Conservation (phyloP, 2,113 vertebrate genomes). For the Oophaga pumilio region DNA sequence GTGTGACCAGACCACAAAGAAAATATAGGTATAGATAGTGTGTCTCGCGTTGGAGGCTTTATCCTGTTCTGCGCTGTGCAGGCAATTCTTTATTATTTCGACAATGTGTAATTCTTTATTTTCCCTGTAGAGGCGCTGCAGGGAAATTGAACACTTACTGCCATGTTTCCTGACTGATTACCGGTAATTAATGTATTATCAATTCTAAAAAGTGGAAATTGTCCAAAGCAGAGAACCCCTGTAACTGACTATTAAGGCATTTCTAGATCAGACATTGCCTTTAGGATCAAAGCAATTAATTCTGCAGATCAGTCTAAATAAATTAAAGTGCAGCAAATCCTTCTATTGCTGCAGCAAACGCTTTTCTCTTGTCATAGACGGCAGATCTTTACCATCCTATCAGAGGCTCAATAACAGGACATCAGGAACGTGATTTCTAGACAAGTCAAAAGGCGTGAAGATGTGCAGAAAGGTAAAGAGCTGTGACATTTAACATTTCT, state of each 20-base stretch:
- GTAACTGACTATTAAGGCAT: too few relatives aligned
- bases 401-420: not conserved
- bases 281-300: not conserved
- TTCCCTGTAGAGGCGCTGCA: not conserved
- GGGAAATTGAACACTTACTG: not conserved
- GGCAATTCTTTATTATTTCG: too few relatives aligned
- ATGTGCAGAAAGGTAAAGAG: slow-evolving; percentile 21
- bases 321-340: not conserved
- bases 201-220: too few relatives aligned
- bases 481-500: not conserved
- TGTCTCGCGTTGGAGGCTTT: too few relatives aligned
- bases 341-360: not conserved
- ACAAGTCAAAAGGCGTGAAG: not conserved
- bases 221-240: too few relatives aligned
- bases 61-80: too few relatives aligned
- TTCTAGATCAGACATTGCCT: not conserved
- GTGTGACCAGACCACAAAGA: too few relatives aligned
- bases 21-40: too few relatives aligned
- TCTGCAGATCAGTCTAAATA: not conserved
- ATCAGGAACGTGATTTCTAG: not conserved
- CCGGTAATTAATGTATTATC: too few relatives aligned
- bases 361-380: not conserved
- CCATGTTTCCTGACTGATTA: too few relatives aligned
- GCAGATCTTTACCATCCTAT: not conserved
- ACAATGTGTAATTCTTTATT: not conserved